Evolutionary conservation across 2,888 invertebrate genomes (phyloP), one percentile per base, ranked within the genome.

Genomic region (Omphaloscelis lunosa): DNA sequence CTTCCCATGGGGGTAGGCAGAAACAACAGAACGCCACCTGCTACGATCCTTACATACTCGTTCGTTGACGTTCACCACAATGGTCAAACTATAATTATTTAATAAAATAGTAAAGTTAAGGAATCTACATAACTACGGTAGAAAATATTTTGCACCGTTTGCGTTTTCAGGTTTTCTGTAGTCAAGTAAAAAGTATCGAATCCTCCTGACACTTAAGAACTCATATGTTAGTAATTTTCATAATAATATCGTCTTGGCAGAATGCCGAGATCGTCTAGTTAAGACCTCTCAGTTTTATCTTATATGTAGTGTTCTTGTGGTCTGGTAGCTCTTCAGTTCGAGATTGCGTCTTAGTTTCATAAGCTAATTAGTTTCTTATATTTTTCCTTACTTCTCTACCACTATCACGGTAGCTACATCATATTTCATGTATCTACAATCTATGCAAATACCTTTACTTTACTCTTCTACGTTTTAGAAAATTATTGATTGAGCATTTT

Each of bases 211-310:
- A 68, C 45, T 68, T 63, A 56, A 77, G 66, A 53, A 68, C 53
- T 17, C 51, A 68, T 76, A 72, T 58, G 84, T 61, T 78, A n/a
- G n/a, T n/a, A 84, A 82, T 81, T 85, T 77, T 41, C 27, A 61
- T 53, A 72, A 53, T 79, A 51, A 48, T 77, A 72, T 75, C 72
- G 41, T 20, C 39, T 68, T 85, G 85, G 85, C 72, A 59, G 56
- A 12, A 11, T 12, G 77, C 85, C 84, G 65, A 15, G 27, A 41
- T 69, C 48, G n/a, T 67, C 69, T 69, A 15, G 15, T 23, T 63
- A 61, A 78, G 62, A 62, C 59, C 59, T 66, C 59, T 72, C 34
- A 53, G 34, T 41, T 34, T 51, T 72, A 83, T 72, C 48, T 53
- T 56, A 65, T 65, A 23, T 2, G 51, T 23, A 83, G 79, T 68